These are phyloP conservation scores for Heterodera filipjevi DNA, from an alignment of 2,888 invertebrate species.

Conservation along the genomic window DNA sequence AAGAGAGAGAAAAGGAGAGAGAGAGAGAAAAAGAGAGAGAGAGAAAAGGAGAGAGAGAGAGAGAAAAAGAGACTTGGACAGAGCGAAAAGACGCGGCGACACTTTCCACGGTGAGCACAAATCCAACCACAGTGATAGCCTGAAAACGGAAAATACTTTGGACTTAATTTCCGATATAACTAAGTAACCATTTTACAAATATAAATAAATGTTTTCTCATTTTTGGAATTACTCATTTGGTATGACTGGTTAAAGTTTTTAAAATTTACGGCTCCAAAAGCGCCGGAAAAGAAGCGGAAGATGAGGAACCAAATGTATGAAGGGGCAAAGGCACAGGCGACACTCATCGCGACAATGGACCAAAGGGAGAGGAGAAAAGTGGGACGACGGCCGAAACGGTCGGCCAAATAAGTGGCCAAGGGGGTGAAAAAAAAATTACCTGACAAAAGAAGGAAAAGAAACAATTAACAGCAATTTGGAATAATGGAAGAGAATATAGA, in stretches of 20 bases:
- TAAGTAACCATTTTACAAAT: no score
- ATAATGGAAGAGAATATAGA: neutral
- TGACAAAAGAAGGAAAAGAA: slow-evolving; percentile 13
- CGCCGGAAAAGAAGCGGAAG: slow-evolving; percentile 58
- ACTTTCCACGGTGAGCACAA: slow-evolving; percentile 44
- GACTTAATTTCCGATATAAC: no score
- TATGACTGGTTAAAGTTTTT: neutral
- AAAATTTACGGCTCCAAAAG: slow-evolving; percentile 49
- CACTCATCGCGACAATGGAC: slow-evolving; percentile 53
- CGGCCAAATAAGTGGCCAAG: slow-evolving; percentile 55
- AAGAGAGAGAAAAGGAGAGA: no score
- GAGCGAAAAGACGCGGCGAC: slow-evolving; percentile 48
- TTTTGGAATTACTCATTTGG: neutral
- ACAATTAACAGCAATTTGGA: neutral
- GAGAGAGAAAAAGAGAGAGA: no score
- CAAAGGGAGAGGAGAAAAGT: slow-evolving; percentile 57
- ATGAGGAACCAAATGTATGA: slow-evolving; percentile 53
- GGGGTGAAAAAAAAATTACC: slow-evolving; percentile 51
- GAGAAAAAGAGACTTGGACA: slow-evolving; percentile 38
- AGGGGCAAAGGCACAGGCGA: slow-evolving; percentile 53
- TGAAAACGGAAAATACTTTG: neutral
- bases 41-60: neutral
- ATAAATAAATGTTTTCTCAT: no score
- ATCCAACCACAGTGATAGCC: slow-evolving; percentile 49
- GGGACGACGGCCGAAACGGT: slow-evolving; percentile 53